Percentiles rank a stretch among this genome's conserved stretches.
phyloP scores from a whole-genome alignment of 2,113 vertebrate species.

The Labeo catla region DNA sequence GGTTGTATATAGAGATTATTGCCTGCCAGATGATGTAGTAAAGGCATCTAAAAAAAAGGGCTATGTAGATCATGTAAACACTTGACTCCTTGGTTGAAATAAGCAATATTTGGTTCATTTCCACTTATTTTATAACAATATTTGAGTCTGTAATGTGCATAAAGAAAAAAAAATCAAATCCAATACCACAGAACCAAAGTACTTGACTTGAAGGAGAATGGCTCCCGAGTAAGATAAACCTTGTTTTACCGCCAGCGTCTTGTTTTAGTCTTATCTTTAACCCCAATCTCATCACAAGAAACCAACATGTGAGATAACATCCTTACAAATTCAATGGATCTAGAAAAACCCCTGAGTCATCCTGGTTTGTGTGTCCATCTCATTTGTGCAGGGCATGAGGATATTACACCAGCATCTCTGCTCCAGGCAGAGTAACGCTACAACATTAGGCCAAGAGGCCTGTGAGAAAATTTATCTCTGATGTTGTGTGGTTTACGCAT shows the following conservation, averaged over 20 bases:
- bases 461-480: background rate
- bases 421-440: background rate
- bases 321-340: background rate
- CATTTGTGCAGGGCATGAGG: background rate
- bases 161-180: background rate
- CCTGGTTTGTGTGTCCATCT: background rate
- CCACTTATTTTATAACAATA: too few species aligned
- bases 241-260: background rate
- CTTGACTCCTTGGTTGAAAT: too few species aligned
- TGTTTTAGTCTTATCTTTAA: background rate
- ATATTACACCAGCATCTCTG: background rate
- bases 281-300: background rate
- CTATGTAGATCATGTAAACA: too few species aligned
- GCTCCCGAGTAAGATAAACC: background rate
- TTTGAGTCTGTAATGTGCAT: too few species aligned
- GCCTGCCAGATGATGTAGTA: too few species aligned
- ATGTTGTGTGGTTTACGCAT: conserved; percentile 4
- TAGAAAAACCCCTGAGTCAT: background rate
- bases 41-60: too few species aligned
- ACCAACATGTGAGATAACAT: background rate
- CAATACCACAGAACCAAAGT: background rate
- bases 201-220: background rate
- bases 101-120: too few species aligned
- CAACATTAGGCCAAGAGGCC: background rate
- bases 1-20: too few species aligned